Conservation (phyloP, 2,888 invertebrate species). For the Agrenia bidenticulata region DNA sequence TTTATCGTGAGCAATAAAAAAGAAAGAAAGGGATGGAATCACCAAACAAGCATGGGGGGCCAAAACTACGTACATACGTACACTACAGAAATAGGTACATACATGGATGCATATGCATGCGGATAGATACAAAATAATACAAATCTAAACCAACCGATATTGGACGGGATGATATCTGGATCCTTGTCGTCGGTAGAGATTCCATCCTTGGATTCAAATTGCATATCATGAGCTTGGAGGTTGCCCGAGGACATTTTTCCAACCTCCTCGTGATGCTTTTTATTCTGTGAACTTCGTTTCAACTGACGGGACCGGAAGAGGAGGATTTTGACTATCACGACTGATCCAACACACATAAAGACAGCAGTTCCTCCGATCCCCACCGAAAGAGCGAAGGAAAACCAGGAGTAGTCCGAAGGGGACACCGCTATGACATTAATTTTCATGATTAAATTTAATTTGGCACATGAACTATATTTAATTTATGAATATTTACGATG, state of each 20-base stretch:
- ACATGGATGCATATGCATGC: too few species aligned
- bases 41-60: too few species aligned
- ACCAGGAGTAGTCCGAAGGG: constrained; percentile 50
- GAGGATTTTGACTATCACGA: constrained; percentile 47
- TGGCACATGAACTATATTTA: too few species aligned
- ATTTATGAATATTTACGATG: too few species aligned
- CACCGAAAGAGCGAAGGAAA: constrained; percentile 52
- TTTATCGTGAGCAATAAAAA: constrained; percentile 5
- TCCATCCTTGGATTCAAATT: constrained; percentile 50
- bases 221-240: constrained; percentile 41
- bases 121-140: too few species aligned
- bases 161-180: constrained; percentile 74
- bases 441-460: too few species aligned
- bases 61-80: too few species aligned
- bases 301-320: constrained; percentile 46
- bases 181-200: constrained; percentile 62
- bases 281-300: constrained; percentile 42
- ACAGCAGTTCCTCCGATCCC: constrained; percentile 51
- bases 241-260: constrained; percentile 37
- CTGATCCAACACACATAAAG: constrained; percentile 49
- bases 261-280: constrained; percentile 42
- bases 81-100: too few species aligned
- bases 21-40: too few species aligned
- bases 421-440: constrained; percentile 38
- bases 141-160: constrained; percentile 66